Base-by-base conservation (phyloP, 2,797 vertebrate genomes). In the Huso huso region DNA sequence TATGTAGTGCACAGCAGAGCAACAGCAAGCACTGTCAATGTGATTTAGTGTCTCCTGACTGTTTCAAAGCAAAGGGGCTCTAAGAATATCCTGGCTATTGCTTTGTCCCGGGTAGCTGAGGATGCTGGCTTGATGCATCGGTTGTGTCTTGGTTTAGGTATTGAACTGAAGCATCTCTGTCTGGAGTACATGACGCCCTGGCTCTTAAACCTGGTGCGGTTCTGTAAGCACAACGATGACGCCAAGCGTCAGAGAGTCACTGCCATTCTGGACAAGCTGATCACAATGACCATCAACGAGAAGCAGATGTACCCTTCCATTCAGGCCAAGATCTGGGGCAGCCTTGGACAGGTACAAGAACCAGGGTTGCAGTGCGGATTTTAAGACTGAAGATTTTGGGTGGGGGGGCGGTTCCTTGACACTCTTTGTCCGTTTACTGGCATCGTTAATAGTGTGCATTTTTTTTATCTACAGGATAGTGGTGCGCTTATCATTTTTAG, bases 251-350 rank as follows among this genome's bases (percentile, higher is more conserved):
- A 97, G 73, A 93, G 96, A 7, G 96, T 99, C 73, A 97, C 94
- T 0, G 96, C 97, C 23, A 99, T 99, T 77, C 86, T 99, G 62
- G 97, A 99, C 81, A 99, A 99, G 70, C 92, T 99, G 50, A 99
- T 99, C 79, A 99, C 97, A 6, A 99, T 99, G 96, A 99, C 97
- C 2, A 99, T 99, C 73, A 98, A 99, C 10, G 97, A 99, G 76
- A 99, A 99, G 6, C 97, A 99, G 86, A 99, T 99, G 97, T 99
- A 99, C 74, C 97, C 97, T 6, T 99, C 97, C 64, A 99, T 99
- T 67, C 97, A 99, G 76, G 97, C 97, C 12, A 99, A 99, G 84
- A 99, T 99, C 77, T 99, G 97, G 97, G 97, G 97, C 65, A 99
- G 97, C 66, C 86, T 99, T 71, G 97, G 97, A 11, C 97, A 99